phyloP scores from a whole-genome alignment of 2,797 vertebrate genomes.

The Pempheris klunzingeri region DNA sequence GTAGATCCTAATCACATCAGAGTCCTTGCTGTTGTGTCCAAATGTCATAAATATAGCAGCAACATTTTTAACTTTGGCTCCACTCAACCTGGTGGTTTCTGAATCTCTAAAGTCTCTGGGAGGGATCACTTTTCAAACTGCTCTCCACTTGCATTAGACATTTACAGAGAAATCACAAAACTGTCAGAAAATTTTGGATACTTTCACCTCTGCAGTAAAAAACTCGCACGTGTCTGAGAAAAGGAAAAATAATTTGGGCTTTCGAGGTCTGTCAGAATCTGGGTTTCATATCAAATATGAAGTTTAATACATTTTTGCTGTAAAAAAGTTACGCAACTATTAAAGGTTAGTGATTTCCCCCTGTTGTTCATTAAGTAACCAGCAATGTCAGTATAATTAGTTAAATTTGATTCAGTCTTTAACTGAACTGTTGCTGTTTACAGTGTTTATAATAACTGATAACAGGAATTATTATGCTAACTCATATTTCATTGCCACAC shows the following conservation, averaged over 20 bases:
- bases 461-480: slow-evolving; percentile 19
- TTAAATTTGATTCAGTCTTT: slow-evolving; percentile 24
- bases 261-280: background rate
- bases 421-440: background rate
- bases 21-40: slow-evolving; percentile 63
- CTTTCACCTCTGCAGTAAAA: background rate
- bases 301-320: too few relatives aligned
- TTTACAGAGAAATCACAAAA: slow-evolving; percentile 20
- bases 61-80: slow-evolving; percentile 75
- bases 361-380: background rate
- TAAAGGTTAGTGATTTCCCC: background rate
- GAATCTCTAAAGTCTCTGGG: slow-evolving; percentile 41
- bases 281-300: slow-evolving; percentile 1
- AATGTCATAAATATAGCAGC: slow-evolving; percentile 74
- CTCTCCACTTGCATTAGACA: slow-evolving; percentile 28
- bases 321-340: background rate
- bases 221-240: background rate
- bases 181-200: background rate
- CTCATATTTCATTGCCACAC: slow-evolving; percentile 12
- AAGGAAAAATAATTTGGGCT: background rate
- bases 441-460: slow-evolving; percentile 8
- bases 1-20: slow-evolving; percentile 75
- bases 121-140: slow-evolving; percentile 63
- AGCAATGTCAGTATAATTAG: slow-evolving; percentile 11
- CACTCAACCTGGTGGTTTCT: slow-evolving; percentile 63